Evolutionary conservation across 1,140 invertebrate species (phyloP).

Genomic region (Aleiodes sp.): DNA sequence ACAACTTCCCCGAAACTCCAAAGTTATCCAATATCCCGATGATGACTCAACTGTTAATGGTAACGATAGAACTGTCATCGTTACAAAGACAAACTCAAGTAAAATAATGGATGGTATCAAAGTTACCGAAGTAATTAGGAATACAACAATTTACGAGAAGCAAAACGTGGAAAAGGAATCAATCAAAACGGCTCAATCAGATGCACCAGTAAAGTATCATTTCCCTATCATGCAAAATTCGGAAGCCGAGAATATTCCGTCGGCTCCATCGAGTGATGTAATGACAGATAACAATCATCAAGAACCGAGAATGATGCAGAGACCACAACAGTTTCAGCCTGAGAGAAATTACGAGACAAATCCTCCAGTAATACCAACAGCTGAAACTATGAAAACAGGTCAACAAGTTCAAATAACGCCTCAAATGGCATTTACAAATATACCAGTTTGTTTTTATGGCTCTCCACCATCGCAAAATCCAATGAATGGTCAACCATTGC

Average conservation of each 20-base stretch:
- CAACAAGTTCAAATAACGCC: constrained; percentile 41
- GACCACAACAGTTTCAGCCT: not conserved
- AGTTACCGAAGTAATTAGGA: no score
- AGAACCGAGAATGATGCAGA: not conserved
- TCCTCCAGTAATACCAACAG: constrained; percentile 24
- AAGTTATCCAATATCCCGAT: no score
- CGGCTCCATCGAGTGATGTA: not conserved
- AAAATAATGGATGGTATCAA: no score
- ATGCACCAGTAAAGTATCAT: constrained; percentile 12
- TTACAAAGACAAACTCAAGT: no score
- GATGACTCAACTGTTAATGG: no score
- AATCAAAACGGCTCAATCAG: not conserved
- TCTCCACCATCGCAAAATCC: constrained; percentile 6
- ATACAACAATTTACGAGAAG: no score
- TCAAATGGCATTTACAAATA: constrained; percentile 32
- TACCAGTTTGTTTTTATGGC: constrained; percentile 42
- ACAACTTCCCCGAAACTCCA: no score
- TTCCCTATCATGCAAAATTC: not conserved
- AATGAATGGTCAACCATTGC: constrained; percentile 12
- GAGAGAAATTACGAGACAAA: constrained; percentile 17
- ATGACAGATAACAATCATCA: not conserved
- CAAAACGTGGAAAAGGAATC: no score
- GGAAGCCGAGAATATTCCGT: not conserved
- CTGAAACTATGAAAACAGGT: constrained; percentile 38
- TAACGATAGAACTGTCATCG: no score